Evolutionary conservation across 2,797 vertebrate species (phyloP).

Genomic region (Sciurus carolinensis): DNA sequence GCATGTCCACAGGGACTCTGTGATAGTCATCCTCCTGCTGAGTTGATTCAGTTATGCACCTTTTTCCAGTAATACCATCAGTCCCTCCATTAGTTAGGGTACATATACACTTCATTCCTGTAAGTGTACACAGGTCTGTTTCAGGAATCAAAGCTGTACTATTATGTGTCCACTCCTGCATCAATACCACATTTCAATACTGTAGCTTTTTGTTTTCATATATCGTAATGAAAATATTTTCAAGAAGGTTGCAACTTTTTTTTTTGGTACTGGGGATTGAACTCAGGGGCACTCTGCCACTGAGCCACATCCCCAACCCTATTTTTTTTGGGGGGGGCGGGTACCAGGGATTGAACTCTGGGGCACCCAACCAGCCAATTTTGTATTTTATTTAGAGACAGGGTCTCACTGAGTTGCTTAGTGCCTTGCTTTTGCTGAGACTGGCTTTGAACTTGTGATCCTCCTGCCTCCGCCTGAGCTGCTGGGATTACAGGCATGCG

Average conservation of each 20-base stretch:
- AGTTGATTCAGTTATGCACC: slow-evolving; percentile 66
- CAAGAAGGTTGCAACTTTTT: slow-evolving; percentile 38
- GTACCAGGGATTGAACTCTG: too few relatives aligned
- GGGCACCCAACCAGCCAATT: too few relatives aligned
- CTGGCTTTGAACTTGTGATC: too few relatives aligned
- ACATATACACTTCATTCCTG: slow-evolving; percentile 34
- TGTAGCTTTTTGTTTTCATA: neutral
- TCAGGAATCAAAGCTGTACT: slow-evolving; percentile 62
- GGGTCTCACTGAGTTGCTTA: too few relatives aligned
- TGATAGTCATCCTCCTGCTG: slow-evolving; percentile 54
- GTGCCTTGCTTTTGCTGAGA: too few relatives aligned
- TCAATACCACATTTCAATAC: neutral
- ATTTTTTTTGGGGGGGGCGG: too few relatives aligned
- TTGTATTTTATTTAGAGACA: too few relatives aligned
- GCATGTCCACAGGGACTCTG: slow-evolving; percentile 21
- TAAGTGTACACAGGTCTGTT: slow-evolving; percentile 38
- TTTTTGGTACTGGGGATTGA: too few relatives aligned
- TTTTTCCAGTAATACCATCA: slow-evolving; percentile 70
- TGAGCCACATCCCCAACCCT: too few relatives aligned
- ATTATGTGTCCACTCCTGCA: neutral
- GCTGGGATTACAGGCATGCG: too few relatives aligned
- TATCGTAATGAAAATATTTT: neutral
- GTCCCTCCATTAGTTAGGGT: slow-evolving; percentile 36
- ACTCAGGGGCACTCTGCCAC: too few relatives aligned
- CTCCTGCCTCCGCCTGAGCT: too few relatives aligned